phyloP scores from a whole-genome alignment of 2,797 vertebrate species.

The Sebastes trivittatus region DNA sequence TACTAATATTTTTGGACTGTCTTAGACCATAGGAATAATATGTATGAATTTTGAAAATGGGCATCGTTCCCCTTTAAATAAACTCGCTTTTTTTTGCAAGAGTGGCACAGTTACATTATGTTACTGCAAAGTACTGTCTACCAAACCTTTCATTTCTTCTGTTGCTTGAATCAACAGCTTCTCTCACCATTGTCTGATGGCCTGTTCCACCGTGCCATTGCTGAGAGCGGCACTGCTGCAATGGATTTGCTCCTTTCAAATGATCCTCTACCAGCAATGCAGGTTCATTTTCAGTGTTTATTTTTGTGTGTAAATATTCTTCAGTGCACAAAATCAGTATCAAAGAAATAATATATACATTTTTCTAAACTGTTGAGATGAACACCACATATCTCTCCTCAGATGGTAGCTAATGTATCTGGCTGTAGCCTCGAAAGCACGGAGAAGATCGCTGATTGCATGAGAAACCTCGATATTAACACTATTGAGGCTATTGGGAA shows the following conservation, averaged over 20 bases:
- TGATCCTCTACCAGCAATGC: conserved; percentile 40
- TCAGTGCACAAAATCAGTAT: neutral
- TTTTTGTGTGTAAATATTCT: neutral
- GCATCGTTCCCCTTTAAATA: neutral
- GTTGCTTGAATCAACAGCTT: conserved; percentile 61
- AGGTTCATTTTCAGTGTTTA: conserved; percentile 52
- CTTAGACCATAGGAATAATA: too few species aligned
- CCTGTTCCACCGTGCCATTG: conserved; percentile 77
- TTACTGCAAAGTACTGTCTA: neutral
- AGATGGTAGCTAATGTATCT: too few species aligned
- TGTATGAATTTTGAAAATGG: too few species aligned
- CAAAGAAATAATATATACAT: too few species aligned
- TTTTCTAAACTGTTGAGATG: too few species aligned
- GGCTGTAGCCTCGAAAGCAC: too few species aligned
- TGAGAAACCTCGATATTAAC: too few species aligned
- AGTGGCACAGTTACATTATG: neutral
- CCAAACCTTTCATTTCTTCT: neutral
- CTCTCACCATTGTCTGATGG: conserved; percentile 79
- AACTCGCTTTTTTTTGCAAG: neutral
- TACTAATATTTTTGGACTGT: too few species aligned
- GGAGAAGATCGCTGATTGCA: too few species aligned
- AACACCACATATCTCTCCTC: too few species aligned
- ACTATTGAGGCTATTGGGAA: too few species aligned
- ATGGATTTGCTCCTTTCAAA: neutral
- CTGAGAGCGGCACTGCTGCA: conserved; percentile 81